These are phyloP conservation scores for Drosophila ezoana DNA, from an alignment of 2,888 invertebrate genomes.

Conservation along the genomic window DNA sequence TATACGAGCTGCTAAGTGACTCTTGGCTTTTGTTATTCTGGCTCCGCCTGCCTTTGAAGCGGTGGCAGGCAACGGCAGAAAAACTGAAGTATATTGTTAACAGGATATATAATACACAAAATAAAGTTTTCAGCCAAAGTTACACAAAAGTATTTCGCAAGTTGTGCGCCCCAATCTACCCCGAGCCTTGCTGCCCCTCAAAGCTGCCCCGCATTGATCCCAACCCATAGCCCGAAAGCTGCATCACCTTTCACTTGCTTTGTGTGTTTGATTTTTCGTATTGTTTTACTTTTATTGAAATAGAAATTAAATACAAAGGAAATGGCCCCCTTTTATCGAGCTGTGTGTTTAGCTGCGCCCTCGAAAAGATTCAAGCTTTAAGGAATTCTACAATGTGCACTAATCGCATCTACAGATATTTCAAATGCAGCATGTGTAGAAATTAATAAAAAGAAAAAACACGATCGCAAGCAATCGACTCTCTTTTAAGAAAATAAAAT, in stretches of 20 bases:
- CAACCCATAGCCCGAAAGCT: conserved; percentile 24
- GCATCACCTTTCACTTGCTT: conserved; percentile 74
- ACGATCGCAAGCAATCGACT: neutral
- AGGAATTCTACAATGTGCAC: conserved; percentile 29
- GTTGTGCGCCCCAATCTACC: conserved; percentile 51
- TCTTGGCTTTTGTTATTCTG: conserved; percentile 72
- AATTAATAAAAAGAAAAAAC: neutral
- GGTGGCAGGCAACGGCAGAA: conserved; percentile 55
- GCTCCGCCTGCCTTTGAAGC: conserved; percentile 68
- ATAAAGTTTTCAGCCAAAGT: conserved; percentile 81
- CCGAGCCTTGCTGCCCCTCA: neutral
- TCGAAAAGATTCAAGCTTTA: conserved; percentile 20
- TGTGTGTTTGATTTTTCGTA: conserved; percentile 79
- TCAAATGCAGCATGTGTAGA: neutral
- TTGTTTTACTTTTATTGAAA: conserved; percentile 78
- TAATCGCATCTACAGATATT: neutral
- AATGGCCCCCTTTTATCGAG: conserved; percentile 36
- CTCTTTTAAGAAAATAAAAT: too few relatives aligned
- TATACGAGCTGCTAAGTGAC: conserved; percentile 71
- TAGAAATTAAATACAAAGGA: conserved; percentile 63
- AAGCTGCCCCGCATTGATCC: conserved; percentile 1
- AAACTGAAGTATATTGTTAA: conserved; percentile 81
- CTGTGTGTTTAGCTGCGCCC: conserved; percentile 17
- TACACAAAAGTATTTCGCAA: conserved; percentile 81
- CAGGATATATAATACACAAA: conserved; percentile 82